A percentile compares a stretch with the other conserved stretches of the same genome.
phyloP scores from a whole-genome alignment of 2,797 vertebrate genomes.

The Sarcophilus harrisii region DNA sequence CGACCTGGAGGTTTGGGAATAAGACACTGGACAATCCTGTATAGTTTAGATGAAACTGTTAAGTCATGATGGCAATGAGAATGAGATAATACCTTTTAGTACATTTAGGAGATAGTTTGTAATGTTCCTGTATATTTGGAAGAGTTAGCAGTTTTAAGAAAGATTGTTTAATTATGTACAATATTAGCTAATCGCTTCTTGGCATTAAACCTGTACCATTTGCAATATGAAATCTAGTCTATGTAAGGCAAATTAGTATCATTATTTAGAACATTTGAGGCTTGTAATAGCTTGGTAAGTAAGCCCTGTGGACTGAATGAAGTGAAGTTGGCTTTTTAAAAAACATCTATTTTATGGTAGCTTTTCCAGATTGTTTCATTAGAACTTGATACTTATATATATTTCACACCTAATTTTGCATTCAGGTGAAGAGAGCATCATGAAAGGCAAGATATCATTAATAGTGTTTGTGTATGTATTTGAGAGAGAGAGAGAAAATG shows the following conservation, averaged over 20 bases:
- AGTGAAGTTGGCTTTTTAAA: not conserved
- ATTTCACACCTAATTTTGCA: not conserved
- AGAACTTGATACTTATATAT: too few relatives aligned
- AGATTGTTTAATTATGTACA: constrained; percentile 27
- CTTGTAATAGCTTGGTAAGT: not conserved
- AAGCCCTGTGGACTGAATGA: not conserved
- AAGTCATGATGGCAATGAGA: not conserved
- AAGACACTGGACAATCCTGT: not conserved
- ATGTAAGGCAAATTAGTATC: not conserved
- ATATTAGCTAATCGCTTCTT: constrained; percentile 25
- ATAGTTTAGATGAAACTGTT: constrained; percentile 4
- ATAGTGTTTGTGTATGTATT: not conserved
- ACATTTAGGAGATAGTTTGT: constrained; percentile 3
- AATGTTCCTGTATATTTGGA: not conserved
- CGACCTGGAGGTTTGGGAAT: not conserved
- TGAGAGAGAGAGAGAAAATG: not conserved
- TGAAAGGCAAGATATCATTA: not conserved
- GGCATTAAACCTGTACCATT: not conserved
- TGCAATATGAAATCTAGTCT: not conserved
- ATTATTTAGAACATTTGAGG: not conserved
- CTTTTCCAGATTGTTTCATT: not conserved
- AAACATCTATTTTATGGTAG: not conserved
- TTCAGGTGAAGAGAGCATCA: not conserved
- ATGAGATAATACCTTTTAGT: not conserved
- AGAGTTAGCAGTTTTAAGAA: constrained; percentile 14